Conservation (phyloP, 2,113 vertebrate species). For the Raphicerus campestris region DNA sequence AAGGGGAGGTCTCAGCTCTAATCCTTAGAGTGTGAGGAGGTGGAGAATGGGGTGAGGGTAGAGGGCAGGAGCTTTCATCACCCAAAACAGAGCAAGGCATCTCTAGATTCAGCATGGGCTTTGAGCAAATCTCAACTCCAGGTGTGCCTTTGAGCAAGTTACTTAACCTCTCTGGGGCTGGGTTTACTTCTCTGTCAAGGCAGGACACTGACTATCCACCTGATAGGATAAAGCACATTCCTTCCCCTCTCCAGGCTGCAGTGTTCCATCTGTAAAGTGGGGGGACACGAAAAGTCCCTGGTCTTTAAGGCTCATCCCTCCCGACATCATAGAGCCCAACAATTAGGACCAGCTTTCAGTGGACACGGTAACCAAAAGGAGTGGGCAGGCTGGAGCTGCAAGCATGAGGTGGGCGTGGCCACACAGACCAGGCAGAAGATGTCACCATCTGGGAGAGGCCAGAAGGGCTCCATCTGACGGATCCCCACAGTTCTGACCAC, state of each 20-base stretch:
- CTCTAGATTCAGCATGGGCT: not conserved
- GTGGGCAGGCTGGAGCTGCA: not conserved
- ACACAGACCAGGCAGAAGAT: not conserved
- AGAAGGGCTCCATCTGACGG: not conserved
- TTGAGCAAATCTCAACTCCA: not conserved
- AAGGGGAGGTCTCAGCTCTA: not conserved
- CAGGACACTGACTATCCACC: not conserved
- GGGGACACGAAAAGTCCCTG: not conserved
- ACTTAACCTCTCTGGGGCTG: not conserved
- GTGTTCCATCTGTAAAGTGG: not conserved
- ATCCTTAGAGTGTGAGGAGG: not conserved
- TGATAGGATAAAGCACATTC: not conserved
- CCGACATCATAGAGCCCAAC: not conserved
- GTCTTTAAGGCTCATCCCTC: not conserved
- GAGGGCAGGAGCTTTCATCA: not conserved
- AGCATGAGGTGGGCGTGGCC: not conserved
- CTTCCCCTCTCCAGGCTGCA: not conserved
- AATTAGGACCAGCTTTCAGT: not conserved
- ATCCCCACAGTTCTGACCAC: not conserved
- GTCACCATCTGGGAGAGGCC: not conserved
- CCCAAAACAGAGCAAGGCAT: not conserved
- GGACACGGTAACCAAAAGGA: not conserved
- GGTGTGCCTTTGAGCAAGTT: not conserved
- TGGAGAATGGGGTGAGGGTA: not conserved
- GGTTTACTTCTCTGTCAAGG: not conserved